Conservation (phyloP, 2,797 vertebrate species). For the Muscicapa comitata region DNA sequence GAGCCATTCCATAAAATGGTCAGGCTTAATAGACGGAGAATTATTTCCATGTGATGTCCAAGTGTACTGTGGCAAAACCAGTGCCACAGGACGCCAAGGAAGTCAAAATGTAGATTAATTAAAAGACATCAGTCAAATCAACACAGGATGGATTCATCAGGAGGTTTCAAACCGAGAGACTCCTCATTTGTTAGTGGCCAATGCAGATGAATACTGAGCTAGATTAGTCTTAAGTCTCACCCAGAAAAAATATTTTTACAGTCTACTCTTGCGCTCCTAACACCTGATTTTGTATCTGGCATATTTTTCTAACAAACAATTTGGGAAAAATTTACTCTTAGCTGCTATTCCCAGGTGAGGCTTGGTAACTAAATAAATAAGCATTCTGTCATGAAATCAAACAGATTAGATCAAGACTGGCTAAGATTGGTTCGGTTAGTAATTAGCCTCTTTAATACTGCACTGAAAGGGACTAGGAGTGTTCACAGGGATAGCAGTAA, state of each 20-base stretch:
- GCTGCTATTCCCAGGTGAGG: background rate
- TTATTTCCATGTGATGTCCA: background rate
- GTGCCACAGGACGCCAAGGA: background rate
- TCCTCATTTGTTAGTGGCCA: background rate
- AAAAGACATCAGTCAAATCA: background rate
- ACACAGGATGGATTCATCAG: background rate
- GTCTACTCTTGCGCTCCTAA: background rate
- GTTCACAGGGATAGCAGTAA: background rate
- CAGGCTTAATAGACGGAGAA: background rate
- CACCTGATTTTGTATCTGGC: background rate
- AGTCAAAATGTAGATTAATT: background rate
- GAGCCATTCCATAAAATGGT: background rate
- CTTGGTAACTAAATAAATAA: background rate
- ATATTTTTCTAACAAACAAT: background rate
- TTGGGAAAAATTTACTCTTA: background rate
- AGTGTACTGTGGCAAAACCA: background rate
- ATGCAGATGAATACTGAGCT: background rate
- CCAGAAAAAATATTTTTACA: background rate
- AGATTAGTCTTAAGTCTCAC: background rate
- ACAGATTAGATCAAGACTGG: background rate
- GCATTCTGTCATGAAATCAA: background rate
- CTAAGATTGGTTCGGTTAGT: background rate
- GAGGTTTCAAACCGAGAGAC: background rate
- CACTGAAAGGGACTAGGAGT: background rate
- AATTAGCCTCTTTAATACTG: background rate